Base-by-base conservation (phyloP, 2,113 vertebrate species). In the Python bivittatus region DNA sequence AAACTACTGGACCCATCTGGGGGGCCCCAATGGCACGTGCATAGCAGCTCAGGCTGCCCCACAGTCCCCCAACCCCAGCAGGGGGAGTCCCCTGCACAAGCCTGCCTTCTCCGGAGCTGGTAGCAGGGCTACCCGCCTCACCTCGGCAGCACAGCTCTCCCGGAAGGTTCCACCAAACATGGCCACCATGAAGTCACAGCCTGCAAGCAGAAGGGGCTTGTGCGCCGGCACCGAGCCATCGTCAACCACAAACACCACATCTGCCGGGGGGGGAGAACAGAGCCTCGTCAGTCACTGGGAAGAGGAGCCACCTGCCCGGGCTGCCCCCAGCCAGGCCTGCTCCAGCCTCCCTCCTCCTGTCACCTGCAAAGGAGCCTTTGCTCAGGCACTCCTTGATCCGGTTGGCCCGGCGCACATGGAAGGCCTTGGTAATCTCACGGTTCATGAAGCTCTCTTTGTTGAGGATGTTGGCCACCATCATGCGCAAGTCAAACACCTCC, bases 361-460 rank as follows among this genome's bases (percentile, higher is more conserved):
- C 7, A 99, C 98, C 98, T 93, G 98, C 97, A 0, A 99, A 98
- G 54, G 98, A 98, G 0, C 98, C 98, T 94, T 98, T 98, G 93
- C 93, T 97, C 94, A 99, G 98, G 94, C 98, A 98, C 97, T 99
- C 98, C 97, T 98, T 98, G 97, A 99, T 98, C 93, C 98, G 98
- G 97, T 99, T 99, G 96, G 98, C 98, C 1, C 98, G 98, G 58
- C 98, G 98, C 56, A 99, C 98, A 0, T 99, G 98, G 97, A 99
- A 99, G 91, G 98, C 98, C 97, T 99, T 99, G 95, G 98, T 99
- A 97, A 99, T 99, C 97, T 99, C 98, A 96, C 98, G 98, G 96
- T 99, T 99, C 98, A 99, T 99, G 97, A 99, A 99, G 96, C 98
- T 98, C 96, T 99, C 98, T 94, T 98, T 97, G 97, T 99, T 99